Evolutionary conservation across 2,113 vertebrate species (phyloP).

Genomic region (Cryptotis parvus): DNA sequence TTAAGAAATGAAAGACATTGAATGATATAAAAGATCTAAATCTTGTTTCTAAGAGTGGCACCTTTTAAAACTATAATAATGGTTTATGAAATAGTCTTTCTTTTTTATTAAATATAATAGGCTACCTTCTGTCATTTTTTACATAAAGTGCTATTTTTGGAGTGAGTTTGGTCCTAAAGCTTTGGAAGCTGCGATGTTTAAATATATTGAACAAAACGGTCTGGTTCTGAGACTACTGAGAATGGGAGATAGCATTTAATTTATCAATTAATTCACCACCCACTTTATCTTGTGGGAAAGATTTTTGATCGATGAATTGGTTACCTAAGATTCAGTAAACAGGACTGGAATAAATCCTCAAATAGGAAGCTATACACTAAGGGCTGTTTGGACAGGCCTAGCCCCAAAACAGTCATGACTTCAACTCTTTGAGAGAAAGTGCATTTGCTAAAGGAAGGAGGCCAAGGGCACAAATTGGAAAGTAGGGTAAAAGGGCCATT

Average conservation of each 20-base stretch:
- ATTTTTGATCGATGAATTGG: neutral
- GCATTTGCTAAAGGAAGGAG: neutral
- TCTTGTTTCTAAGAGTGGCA: conserved; percentile 9
- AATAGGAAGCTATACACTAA: neutral
- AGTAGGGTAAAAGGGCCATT: neutral
- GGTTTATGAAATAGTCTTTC: neutral
- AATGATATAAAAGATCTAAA: neutral
- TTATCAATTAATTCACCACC: conserved; percentile 39
- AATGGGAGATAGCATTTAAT: conserved; percentile 38
- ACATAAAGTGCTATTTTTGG: neutral
- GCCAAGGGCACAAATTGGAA: neutral
- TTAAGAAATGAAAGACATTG: conserved; percentile 23
- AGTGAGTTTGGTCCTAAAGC: neutral
- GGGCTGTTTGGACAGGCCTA: neutral
- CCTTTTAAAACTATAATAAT: conserved; percentile 11
- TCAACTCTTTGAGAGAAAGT: neutral
- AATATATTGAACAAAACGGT: neutral
- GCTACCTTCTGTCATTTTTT: neutral
- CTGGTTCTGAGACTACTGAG: neutral
- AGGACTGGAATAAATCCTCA: neutral
- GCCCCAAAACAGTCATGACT: neutral
- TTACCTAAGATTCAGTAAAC: neutral
- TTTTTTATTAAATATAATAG: conserved; percentile 7
- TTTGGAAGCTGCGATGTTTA: neutral
- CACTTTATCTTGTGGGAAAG: neutral